phyloP scores from a whole-genome alignment of 2,888 invertebrate species.

The Cheilosia urbana region DNA sequence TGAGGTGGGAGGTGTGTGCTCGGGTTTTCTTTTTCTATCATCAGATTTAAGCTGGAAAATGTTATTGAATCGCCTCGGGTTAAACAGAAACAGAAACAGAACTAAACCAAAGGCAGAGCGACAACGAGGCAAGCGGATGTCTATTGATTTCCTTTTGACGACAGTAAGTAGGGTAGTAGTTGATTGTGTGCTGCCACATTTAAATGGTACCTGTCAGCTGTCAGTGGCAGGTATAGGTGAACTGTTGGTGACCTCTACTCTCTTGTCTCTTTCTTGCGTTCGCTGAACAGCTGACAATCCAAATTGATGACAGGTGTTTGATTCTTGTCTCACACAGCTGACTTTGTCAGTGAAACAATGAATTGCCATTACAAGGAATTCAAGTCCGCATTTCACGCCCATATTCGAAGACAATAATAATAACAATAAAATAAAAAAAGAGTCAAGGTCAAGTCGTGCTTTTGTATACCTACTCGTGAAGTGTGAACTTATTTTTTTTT shows the following conservation, averaged over 20 bases:
- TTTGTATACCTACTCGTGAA: neutral
- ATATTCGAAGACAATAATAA: conserved; percentile 2
- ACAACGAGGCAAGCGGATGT: conserved; percentile 5
- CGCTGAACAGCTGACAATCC: conserved; percentile 38
- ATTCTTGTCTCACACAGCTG: conserved; percentile 36
- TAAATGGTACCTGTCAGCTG: conserved; percentile 63
- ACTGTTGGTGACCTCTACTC: conserved; percentile 54
- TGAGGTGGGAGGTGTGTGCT: neutral
- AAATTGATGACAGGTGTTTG: conserved; percentile 6
- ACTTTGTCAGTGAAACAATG: conserved; percentile 10
- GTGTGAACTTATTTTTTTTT: neutral
- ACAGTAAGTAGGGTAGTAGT: conserved; percentile 75
- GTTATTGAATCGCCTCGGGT: conserved; percentile 43
- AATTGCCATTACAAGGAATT: neutral
- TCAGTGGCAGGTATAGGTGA: conserved; percentile 28
- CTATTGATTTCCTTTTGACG: conserved; percentile 71
- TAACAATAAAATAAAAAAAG: neutral
- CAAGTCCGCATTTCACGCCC: neutral
- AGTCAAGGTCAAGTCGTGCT: conserved; percentile 50
- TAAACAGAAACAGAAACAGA: conserved; percentile 23
- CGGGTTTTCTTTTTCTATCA: conserved; percentile 43
- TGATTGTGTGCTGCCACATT: conserved; percentile 66
- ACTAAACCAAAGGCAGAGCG: neutral
- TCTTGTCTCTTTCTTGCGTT: neutral
- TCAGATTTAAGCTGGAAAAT: conserved; percentile 39